A percentile compares a stretch with the other conserved stretches of the same genome.
phyloP scores from a whole-genome alignment of 2,888 invertebrate genomes.

The Aphelenchoides bicaudatus region DNA sequence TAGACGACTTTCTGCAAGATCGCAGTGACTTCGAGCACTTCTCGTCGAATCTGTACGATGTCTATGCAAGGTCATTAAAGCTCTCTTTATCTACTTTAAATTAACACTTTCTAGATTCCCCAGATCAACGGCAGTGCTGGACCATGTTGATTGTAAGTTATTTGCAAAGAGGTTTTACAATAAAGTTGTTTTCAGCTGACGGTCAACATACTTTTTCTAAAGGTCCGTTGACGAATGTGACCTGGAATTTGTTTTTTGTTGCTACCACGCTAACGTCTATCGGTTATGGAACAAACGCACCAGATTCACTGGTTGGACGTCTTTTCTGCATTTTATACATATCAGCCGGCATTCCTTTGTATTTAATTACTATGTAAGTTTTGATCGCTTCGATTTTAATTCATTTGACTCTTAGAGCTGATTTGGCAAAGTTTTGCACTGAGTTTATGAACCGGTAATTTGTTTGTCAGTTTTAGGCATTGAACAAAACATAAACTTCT shows the following conservation, averaged over 20 bases:
- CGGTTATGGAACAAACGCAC: constrained; percentile 53
- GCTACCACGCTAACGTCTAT: constrained; percentile 57
- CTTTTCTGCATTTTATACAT: constrained; percentile 55
- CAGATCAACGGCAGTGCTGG: constrained; percentile 7
- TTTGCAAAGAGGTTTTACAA: not conserved
- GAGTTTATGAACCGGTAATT: constrained; percentile 58
- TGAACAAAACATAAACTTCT: no score
- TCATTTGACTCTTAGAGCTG: no score
- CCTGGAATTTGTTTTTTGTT: constrained; percentile 51
- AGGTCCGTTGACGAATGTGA: constrained; percentile 24
- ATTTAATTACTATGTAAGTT: constrained; percentile 57
- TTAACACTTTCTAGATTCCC: not conserved
- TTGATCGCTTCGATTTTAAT: constrained; percentile 35
- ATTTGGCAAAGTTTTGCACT: constrained; percentile 59
- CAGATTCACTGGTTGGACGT: constrained; percentile 44
- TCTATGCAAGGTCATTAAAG: constrained; percentile 7
- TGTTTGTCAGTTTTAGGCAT: no score
- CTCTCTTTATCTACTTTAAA: not conserved
- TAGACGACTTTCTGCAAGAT: not conserved
- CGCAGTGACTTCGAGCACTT: not conserved
- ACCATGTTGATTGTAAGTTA: not conserved
- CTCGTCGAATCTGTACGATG: constrained; percentile 8
- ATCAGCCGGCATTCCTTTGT: constrained; percentile 56
- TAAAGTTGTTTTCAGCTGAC: constrained; percentile 20
- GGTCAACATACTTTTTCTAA: no score